Evolutionary conservation across 2,797 vertebrate species (phyloP), one percentile per base, ranked within the genome.

Genomic region (Myotis vivesi): DNA sequence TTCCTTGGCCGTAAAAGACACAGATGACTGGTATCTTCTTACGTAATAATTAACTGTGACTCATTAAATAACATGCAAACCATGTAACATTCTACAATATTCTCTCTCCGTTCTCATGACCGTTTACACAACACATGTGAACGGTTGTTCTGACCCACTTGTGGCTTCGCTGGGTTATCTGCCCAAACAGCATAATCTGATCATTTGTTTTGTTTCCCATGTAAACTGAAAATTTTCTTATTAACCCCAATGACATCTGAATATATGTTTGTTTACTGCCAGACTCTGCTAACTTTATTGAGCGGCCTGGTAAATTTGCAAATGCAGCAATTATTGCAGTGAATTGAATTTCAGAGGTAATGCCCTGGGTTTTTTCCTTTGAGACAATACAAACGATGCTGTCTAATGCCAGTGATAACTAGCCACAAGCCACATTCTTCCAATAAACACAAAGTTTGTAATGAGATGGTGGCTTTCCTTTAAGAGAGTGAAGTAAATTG

Each of bases 321-420:
- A 97, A 97, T 92, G 71, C 38, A 55, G 49, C 86, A 86, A 94
- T 97, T 96, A 93, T 77, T 97, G 69, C 86, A 93, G 13, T 89
- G 89, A 96, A 92, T 76, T 96, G 89, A 97, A 97, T 94, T 96
- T 95, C 95, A 83, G 81, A 93, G 22, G 71, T 79, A 89, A 71
- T 84, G 73, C 64, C 87, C 73, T 86, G 44, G 53, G 66, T 9
- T 72, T 97, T 97, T 95, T 87, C 19, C 64, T 92, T 90, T 1
- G 11, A 95, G 82, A 76, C 76, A 95, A 91, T 82, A 62, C 25
- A 62, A 94, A 95, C 46, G 91, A 86, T 73, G 68, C 49, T 77
- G 38, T 92, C 76, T 75, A 68, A 95, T 92, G 55, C 82, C 38
- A 51, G n/a, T 77, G 82, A 94, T 89, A 92, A 89, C 90, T 92